Evolutionary conservation across 2,888 invertebrate genomes (phyloP).

Genomic region (Tupiocoris notatus): DNA sequence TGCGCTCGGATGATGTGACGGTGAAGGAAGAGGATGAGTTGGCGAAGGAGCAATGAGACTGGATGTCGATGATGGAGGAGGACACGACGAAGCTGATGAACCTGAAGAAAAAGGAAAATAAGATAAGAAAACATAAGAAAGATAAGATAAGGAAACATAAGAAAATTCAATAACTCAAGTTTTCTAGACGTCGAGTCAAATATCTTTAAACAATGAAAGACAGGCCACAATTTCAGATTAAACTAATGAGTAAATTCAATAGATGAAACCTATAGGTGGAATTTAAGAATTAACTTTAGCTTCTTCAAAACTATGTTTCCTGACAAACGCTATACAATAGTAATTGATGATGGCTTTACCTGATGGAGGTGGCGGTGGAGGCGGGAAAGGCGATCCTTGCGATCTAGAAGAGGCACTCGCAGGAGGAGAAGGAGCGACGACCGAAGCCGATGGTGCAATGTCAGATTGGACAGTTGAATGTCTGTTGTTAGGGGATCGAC

Average conservation of each 20-base stretch:
- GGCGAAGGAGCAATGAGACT: constrained; percentile 49
- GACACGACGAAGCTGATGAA: background rate
- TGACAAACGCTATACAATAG: too few species aligned
- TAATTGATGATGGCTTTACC: constrained; percentile 26
- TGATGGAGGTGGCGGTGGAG: constrained; percentile 47
- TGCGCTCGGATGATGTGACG: constrained; percentile 63
- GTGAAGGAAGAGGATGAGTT: constrained; percentile 55
- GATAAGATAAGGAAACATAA: too few species aligned
- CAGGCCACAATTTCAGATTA: too few species aligned
- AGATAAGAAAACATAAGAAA: constrained; percentile 21
- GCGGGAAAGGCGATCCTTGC: constrained; percentile 43
- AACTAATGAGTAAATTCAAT: too few species aligned
- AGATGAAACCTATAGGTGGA: too few species aligned
- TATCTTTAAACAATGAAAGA: too few species aligned
- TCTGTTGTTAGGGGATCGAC: constrained; percentile 52
- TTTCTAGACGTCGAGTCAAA: too few species aligned
- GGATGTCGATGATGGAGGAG: constrained; percentile 52
- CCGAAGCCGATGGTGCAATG: constrained; percentile 45
- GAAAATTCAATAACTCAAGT: too few species aligned
- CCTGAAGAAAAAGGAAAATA: constrained; percentile 47
- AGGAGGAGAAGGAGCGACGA: constrained; percentile 46
- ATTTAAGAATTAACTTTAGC: too few species aligned
- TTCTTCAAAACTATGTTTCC: too few species aligned
- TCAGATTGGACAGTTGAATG: constrained; percentile 53
- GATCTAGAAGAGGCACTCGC: constrained; percentile 42